Base-by-base conservation (phyloP, 2,113 vertebrate genomes). In the Nibea coibor region DNA sequence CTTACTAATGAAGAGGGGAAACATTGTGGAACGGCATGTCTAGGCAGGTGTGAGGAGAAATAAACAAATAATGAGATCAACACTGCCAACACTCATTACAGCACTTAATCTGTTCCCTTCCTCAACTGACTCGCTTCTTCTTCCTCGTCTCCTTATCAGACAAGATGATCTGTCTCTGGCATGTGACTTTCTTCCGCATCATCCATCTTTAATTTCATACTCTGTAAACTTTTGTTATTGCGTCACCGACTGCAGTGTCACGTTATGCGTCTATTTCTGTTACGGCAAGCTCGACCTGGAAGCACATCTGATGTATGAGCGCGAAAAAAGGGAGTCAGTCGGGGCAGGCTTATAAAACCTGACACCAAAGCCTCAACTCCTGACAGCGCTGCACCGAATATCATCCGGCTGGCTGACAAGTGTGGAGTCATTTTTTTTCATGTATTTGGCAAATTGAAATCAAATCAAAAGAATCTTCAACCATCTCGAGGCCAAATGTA, bases 21-120 rank as follows among this genome's bases (percentile, higher is more conserved):
- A 86, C 82, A 81, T 88, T 79, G 82, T 85, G 87, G 88, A 85
- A 82, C 78, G 76, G 65, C 66, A 56, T 82, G 88, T 90, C 84
- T 62, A 63, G 80, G 89, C 91, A 93, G 85, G 87, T 92, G 87
- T 91, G 90, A 86, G 81, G 24, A 78, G 84, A 87, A 89, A 92
- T 85, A 91, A 92, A 92, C 89, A 89, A 87, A 86, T 87, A 80
- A 86, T 72, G 72, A 88, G 82, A 90, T 83, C 84, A 88, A 86
- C 85, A 66, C 87, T 70, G 70, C 86, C 76, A 63, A 77, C 85
- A 89, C 83, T 91, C 83, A 87, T 89, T 88, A 88, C 75, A 72
- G 54, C 72, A 35, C 59, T 85, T 89, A 87, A 87, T 89, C 72
- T 84, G 85, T 77, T 87, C 53, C 67, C 73, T 75, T 84, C 83